phyloP scores from a whole-genome alignment of 1,140 invertebrate genomes.

The Micrasema minimum region DNA sequence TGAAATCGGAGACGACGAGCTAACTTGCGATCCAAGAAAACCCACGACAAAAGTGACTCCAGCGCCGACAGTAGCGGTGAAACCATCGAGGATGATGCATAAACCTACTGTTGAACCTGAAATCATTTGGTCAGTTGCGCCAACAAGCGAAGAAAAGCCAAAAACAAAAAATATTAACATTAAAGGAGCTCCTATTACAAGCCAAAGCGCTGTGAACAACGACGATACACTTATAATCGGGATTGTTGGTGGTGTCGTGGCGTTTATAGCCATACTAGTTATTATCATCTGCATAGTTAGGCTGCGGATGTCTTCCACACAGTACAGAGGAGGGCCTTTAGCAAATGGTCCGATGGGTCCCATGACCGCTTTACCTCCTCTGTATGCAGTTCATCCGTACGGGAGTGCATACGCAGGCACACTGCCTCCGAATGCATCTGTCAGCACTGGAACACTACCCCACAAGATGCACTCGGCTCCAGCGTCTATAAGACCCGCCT shows the following conservation, averaged over 20 bases:
- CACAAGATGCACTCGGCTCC: conserved; percentile 69
- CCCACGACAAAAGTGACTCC: conserved; percentile 67
- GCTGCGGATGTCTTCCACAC: conserved; percentile 72
- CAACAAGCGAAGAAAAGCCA: conserved; percentile 67
- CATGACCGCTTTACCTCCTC: conserved; percentile 64
- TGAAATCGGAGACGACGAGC: conserved; percentile 81
- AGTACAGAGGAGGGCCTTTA: conserved; percentile 74
- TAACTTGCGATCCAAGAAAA: conserved; percentile 77
- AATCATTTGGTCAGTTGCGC: conserved; percentile 87
- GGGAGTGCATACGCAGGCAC: conserved; percentile 67
- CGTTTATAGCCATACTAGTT: conserved; percentile 88
- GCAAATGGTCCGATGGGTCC: conserved; percentile 67
- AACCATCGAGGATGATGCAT: conserved; percentile 64
- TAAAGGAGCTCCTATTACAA: conserved; percentile 69
- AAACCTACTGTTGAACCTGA: conserved; percentile 78
- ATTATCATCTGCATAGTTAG: conserved; percentile 89
- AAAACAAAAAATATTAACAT: conserved; percentile 69
- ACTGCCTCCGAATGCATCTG: conserved; percentile 60
- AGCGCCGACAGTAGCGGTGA: conserved; percentile 58
- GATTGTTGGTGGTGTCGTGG: conserved; percentile 90
- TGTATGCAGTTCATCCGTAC: conserved; percentile 66
- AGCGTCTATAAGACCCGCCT: conserved; percentile 65
- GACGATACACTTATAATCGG: conserved; percentile 93
- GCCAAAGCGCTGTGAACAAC: conserved; percentile 74
- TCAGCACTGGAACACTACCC: conserved; percentile 71